These are phyloP conservation scores for Athalia circularis DNA, from an alignment of 2,888 invertebrate species.

Conservation along the genomic window DNA sequence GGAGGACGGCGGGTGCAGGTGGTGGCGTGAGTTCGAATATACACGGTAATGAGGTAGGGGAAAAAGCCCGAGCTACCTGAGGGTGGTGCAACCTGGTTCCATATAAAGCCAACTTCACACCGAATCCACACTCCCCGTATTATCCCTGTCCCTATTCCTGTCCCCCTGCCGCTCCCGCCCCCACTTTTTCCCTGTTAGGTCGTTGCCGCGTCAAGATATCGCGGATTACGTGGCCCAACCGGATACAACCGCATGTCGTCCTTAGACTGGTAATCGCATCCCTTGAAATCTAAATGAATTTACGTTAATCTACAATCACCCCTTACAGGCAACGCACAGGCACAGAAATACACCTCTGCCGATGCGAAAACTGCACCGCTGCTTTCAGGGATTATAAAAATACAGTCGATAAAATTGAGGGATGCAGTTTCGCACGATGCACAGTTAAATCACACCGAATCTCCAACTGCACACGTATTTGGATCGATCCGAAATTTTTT, in stretches of 20 bases:
- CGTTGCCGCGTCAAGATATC: conserved; percentile 34
- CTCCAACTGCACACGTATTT: too few species aligned
- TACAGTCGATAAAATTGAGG: too few species aligned
- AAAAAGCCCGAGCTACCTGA: not conserved
- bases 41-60: conserved; percentile 29
- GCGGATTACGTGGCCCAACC: conserved; percentile 72
- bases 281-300: conserved; percentile 38
- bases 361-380: too few species aligned
- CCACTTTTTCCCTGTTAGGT: not conserved
- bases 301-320: conserved; percentile 10
- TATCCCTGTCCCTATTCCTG: not conserved
- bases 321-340: too few species aligned
- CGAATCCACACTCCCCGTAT: not conserved
- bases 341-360: too few species aligned
- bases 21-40: conserved; percentile 42
- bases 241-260: conserved; percentile 66
- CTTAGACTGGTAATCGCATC: conserved; percentile 26
- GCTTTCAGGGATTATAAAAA: too few species aligned
- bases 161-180: not conserved
- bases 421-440: too few species aligned
- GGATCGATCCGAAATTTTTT: too few species aligned
- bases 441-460: too few species aligned
- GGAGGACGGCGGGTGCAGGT: conserved; percentile 40
- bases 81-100: conserved; percentile 29
- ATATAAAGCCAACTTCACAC: conserved; percentile 44